Base-by-base conservation (phyloP, 2,888 invertebrate species). In the Callyntrura guangdongensis region DNA sequence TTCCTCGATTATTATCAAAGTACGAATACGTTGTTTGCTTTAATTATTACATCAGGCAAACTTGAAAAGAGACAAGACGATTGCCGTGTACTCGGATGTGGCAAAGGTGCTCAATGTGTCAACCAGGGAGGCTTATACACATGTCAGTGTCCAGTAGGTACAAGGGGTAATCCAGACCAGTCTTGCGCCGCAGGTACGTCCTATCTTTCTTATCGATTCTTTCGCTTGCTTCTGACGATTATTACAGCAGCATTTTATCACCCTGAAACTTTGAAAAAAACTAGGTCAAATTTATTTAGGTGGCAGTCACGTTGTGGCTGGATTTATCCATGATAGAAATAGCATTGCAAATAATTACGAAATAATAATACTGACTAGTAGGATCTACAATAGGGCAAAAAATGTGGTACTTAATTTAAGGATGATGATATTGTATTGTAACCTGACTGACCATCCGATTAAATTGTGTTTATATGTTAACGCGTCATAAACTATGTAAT, bases 81-180 rank as follows among this genome's bases (percentile, higher is more conserved):
- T 74, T 93, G 98, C 95, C 96, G 98, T 94, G 97, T 97, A 0
- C 96, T 96, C 91, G 98, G 98, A 92, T 98, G 98, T 95, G 97
- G 97, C 93, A 96, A 96, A 94, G 97, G 97, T 93, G 97, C 97
- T n/a, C 97, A 97, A 95, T 98, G 98, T 95, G 96, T 98, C 93
- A 96, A 97, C 94, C 97, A 98, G 95, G 97, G 97, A 92, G 97
- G 97, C 92, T 97, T 97, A 94, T 98, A 97, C 95, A 97, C 97
- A 56, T 98, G 98, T 95, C 96, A 97, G 94, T 97, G 97, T 95
- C 96, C 97, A 93, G 96, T 97, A 86, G 97, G 97, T 93, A 97
- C 96, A 84, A 22, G 59, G 27, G 97, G 97, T 94, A 96, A 96
- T 94, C 97, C 97, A 56, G 96, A 97, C 94, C 95, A 96, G 94